phyloP scores from a whole-genome alignment of 2,113 vertebrate species.

The Gadus macrocephalus region DNA sequence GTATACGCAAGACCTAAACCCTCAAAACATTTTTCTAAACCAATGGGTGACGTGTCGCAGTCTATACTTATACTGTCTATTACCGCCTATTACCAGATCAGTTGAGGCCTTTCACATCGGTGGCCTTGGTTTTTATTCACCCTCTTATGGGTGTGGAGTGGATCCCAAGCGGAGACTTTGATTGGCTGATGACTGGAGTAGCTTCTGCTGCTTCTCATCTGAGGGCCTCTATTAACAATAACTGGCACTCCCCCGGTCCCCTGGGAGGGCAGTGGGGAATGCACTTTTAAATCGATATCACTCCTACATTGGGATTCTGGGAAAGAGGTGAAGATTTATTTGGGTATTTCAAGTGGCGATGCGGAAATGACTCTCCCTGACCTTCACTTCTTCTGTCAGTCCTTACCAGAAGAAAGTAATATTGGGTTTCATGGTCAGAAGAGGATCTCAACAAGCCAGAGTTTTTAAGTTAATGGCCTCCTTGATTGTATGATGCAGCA shows the following conservation, averaged over 20 bases:
- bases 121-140: no score
- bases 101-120: no score
- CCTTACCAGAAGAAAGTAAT: neutral
- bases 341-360: no score
- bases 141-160: neutral
- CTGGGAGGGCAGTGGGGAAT: constrained; percentile 20
- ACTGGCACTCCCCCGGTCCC: constrained; percentile 24
- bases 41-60: no score
- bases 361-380: neutral
- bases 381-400: neutral
- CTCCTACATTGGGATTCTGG: constrained; percentile 41
- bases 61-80: no score
- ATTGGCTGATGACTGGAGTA: constrained; percentile 41
- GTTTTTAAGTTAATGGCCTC: no score
- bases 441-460: no score
- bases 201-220: constrained; percentile 24
- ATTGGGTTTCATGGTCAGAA: neutral
- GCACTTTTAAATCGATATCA: constrained; percentile 50
- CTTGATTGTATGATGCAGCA: no score
- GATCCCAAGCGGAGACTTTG: constrained; percentile 15
- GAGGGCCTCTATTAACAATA: constrained; percentile 37
- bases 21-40: no score
- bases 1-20: no score
- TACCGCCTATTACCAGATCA: no score
- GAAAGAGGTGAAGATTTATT: constrained; percentile 23